phyloP scores from a whole-genome alignment of 1,140 invertebrate genomes.

The Saccostrea echinata region DNA sequence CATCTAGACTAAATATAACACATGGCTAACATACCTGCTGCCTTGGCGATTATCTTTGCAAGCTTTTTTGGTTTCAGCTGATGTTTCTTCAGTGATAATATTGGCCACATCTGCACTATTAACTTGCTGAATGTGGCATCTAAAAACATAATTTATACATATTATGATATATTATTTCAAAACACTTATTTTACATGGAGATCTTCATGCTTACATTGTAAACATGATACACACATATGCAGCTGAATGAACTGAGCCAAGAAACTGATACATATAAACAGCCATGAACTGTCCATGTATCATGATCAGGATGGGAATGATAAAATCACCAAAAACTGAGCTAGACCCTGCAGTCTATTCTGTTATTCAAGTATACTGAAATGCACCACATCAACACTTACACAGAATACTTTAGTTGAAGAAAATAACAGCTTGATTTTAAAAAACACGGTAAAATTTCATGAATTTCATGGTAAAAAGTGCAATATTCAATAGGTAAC shows the following conservation, averaged over 20 bases:
- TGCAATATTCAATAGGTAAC: too few relatives aligned
- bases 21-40: slow-evolving; percentile 58
- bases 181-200: neutral
- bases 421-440: too few relatives aligned
- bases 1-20: neutral
- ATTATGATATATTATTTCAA: neutral
- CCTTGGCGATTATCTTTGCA: slow-evolving; percentile 63
- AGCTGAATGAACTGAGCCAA: neutral
- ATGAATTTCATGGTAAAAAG: too few relatives aligned
- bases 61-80: slow-evolving; percentile 67
- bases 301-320: too few relatives aligned
- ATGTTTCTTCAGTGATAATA: slow-evolving; percentile 67
- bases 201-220: neutral
- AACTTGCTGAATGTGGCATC: slow-evolving; percentile 65
- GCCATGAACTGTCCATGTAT: too few relatives aligned
- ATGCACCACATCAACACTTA: too few relatives aligned
- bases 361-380: too few relatives aligned
- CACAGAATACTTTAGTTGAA: too few relatives aligned
- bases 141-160: slow-evolving; percentile 50
- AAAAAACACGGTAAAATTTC: too few relatives aligned
- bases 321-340: too few relatives aligned
- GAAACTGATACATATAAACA: too few relatives aligned
- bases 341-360: too few relatives aligned
- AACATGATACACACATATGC: neutral
- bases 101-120: slow-evolving; percentile 70